Base-by-base conservation (phyloP, 2,797 vertebrate species). In the Pangasius djambal region DNA sequence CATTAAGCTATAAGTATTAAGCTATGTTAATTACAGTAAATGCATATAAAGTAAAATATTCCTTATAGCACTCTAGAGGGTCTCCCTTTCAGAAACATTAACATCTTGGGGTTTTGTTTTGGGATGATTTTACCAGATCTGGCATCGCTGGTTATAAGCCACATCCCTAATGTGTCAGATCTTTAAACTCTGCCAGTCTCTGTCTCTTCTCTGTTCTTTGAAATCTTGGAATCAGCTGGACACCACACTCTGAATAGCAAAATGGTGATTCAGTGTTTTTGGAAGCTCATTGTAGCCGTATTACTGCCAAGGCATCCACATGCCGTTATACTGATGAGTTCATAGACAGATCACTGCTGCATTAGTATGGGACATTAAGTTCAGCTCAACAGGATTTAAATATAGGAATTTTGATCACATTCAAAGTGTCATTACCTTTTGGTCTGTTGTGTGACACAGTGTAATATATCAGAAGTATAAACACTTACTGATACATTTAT, bases 331-430 rank as follows among this genome's bases (percentile, higher is more conserved):
- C 20, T 65, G 37, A 65, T 63, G 25, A 44, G 63, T 83, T 83
- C 8, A 13, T 61, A 40, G 34, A 37, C 37, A 83, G 25, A 61
- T 57, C 34, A 61, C 44, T 40, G 16, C 18, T 34, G 16, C 4
- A 28, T 83, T 44, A 40, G 18, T 25, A 61, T 44, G 13, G 34
- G 4, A 37, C 37, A 82, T 82, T 28, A 28, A 44, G 3, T 83
- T 63, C 52, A 57, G 3, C 59, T 83, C 81, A 83, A 63, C 59
- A 63, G 59, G 37, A 28, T 83, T 83, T 83, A 44, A 44, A 79
- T 63, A 65, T 40, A 63, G 34, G 13, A 28, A 83, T 83, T 63
- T n/a, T 63, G 81, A 63, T 65, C 37, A 16, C 25, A 83, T 44
- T 83, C 7, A 63, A 83, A 63, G 2, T 44, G 37, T 10, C 59